phyloP scores from a whole-genome alignment of 2,888 invertebrate species.

The Ophraella communa region DNA sequence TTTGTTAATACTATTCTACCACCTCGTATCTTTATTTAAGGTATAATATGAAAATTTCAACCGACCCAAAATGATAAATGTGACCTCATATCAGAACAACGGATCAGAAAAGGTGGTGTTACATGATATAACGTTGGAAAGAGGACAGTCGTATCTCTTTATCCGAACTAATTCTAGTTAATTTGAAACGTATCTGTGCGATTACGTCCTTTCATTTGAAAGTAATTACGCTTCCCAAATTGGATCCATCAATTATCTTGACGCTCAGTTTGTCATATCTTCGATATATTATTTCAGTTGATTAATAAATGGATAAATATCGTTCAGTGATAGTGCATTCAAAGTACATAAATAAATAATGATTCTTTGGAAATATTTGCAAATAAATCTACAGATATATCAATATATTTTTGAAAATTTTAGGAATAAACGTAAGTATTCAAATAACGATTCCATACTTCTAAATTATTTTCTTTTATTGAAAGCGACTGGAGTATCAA shows the following conservation, averaged over 20 bases:
- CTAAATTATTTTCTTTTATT: background rate
- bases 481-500: background rate
- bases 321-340: background rate
- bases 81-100: background rate
- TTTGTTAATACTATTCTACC: no score
- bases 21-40: no score
- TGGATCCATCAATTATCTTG: conserved; percentile 45
- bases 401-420: no score
- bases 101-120: background rate
- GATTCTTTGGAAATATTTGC: background rate
- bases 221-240: conserved; percentile 44
- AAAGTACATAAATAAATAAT: no score
- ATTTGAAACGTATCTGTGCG: conserved; percentile 39
- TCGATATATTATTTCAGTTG: conserved; percentile 31
- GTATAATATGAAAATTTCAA: no score
- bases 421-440: no score
- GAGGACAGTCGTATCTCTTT: conserved; percentile 3
- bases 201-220: conserved; percentile 39
- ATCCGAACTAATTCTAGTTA: conserved; percentile 30
- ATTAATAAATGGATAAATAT: conserved; percentile 16
- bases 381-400: background rate
- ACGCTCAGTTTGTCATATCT: conserved; percentile 41
- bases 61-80: no score
- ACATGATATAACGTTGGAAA: background rate
- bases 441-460: background rate